These are phyloP conservation scores for Sigmodon hispidus DNA, from an alignment of 2,113 vertebrate species.

Conservation along the genomic window DNA sequence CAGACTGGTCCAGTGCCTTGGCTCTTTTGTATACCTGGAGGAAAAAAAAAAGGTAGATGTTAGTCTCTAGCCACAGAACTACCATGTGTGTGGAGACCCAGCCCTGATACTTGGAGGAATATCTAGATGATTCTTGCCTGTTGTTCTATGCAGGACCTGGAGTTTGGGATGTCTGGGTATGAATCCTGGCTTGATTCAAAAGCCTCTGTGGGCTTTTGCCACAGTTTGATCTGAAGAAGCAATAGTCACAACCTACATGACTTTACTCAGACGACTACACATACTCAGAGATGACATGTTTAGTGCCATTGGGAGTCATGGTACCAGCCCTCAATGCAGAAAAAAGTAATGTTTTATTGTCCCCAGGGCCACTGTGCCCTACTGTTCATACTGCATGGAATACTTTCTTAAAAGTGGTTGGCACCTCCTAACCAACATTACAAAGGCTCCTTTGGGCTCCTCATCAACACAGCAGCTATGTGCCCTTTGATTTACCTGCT, in stretches of 20 bases:
- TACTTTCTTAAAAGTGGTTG: background rate
- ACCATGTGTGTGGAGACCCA: background rate
- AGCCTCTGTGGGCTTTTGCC: background rate
- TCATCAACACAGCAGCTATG: background rate
- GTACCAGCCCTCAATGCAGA: background rate
- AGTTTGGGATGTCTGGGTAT: background rate
- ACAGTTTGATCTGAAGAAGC: background rate
- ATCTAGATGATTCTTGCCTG: background rate
- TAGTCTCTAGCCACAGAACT: background rate
- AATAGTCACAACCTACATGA: background rate
- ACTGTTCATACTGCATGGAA: background rate
- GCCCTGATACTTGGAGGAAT: background rate
- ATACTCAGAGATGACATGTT: background rate
- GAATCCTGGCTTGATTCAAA: background rate
- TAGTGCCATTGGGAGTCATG: background rate
- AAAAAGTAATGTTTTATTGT: background rate
- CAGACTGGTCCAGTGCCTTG: constrained; percentile 99
- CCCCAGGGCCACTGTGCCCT: background rate
- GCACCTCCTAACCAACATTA: background rate
- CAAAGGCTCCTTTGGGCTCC: background rate
- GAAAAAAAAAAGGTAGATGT: constrained; percentile 63
- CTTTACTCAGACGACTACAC: background rate
- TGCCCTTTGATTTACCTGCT: background rate
- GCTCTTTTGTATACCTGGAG: constrained; percentile 98
- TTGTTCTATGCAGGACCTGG: background rate